These are phyloP conservation scores for Tinamus major DNA, from an alignment of 2,797 vertebrate genomes.

Conservation along the genomic window DNA sequence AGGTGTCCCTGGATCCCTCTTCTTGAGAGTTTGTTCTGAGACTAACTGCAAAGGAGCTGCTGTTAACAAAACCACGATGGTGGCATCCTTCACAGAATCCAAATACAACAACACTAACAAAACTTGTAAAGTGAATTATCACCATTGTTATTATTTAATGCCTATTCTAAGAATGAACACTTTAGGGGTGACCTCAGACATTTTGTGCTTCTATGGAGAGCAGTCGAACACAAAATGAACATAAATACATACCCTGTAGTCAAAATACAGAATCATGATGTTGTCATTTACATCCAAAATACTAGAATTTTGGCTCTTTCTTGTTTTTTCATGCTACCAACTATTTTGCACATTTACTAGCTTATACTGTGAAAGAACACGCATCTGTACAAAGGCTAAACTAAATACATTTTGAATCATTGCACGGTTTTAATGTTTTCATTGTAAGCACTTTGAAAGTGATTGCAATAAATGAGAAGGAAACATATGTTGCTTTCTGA, in stretches of 20 bases:
- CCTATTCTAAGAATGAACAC: background rate
- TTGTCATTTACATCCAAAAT: slow-evolving; percentile 27
- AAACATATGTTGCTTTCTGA: slow-evolving; percentile 67
- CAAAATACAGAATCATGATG: no score
- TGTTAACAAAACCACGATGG: background rate
- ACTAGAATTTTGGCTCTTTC: slow-evolving; percentile 24
- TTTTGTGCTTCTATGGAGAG: background rate
- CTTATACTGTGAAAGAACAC: slow-evolving; percentile 26
- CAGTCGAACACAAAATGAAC: slow-evolving; percentile 8
- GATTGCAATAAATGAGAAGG: slow-evolving; percentile 57
- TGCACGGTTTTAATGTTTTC: slow-evolving; percentile 64
- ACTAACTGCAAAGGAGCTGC: background rate
- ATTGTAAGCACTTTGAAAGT: slow-evolving; percentile 61
- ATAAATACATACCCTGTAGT: background rate
- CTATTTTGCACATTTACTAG: slow-evolving; percentile 18
- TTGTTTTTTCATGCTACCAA: slow-evolving; percentile 3
- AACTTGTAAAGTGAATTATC: background rate
- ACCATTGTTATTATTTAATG: background rate
- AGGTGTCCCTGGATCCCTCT: background rate
- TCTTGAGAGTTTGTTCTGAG: background rate
- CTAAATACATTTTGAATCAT: slow-evolving; percentile 59
- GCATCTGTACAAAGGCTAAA: slow-evolving; percentile 35
- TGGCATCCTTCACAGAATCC: background rate
- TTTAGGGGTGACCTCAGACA: background rate
- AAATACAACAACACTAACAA: background rate